A percentile compares a stretch with the other conserved stretches of the same genome.
Conservation (phyloP, 2,888 invertebrate species). For the Deilephila porcellus region DNA sequence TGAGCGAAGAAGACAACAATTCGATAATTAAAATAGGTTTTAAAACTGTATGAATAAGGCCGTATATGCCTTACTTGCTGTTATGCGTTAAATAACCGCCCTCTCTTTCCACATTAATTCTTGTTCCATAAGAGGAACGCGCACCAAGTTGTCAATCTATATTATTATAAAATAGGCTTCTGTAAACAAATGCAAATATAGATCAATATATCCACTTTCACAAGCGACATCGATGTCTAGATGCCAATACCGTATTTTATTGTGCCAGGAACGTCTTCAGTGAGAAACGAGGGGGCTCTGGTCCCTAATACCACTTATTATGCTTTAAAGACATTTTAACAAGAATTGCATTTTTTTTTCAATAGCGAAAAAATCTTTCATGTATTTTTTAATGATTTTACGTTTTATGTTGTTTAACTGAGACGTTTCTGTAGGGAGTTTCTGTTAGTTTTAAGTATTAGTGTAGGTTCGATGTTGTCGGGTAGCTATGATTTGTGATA, state of each 20-base stretch:
- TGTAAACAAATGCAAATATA: conserved; percentile 7
- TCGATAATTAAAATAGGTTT: too few relatives aligned
- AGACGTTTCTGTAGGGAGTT: background rate
- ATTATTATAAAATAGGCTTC: conserved; percentile 2
- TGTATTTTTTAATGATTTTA: background rate
- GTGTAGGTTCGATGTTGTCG: conserved; percentile 21
- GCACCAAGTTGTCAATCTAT: background rate
- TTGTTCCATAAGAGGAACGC: too few relatives aligned
- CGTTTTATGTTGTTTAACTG: background rate
- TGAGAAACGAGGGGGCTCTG: background rate
- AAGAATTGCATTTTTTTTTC: background rate
- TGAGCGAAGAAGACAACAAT: too few relatives aligned
- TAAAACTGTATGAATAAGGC: too few relatives aligned
- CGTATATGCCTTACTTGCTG: too few relatives aligned
- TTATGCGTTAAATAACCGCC: too few relatives aligned
- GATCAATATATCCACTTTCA: background rate
- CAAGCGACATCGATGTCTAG: conserved; percentile 18
- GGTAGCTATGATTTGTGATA: conserved; percentile 18
- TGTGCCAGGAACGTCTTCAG: conserved; percentile 5
- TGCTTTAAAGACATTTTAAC: background rate
- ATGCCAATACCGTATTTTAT: conserved; percentile 3
- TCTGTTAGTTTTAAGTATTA: conserved; percentile 24
- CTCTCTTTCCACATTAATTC: too few relatives aligned
- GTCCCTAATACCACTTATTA: background rate
- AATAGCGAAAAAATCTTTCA: background rate